A percentile compares a stretch with the other conserved stretches of the same genome.
phyloP scores from a whole-genome alignment of 2,797 vertebrate species.

The Dicrostonyx torquatus region DNA sequence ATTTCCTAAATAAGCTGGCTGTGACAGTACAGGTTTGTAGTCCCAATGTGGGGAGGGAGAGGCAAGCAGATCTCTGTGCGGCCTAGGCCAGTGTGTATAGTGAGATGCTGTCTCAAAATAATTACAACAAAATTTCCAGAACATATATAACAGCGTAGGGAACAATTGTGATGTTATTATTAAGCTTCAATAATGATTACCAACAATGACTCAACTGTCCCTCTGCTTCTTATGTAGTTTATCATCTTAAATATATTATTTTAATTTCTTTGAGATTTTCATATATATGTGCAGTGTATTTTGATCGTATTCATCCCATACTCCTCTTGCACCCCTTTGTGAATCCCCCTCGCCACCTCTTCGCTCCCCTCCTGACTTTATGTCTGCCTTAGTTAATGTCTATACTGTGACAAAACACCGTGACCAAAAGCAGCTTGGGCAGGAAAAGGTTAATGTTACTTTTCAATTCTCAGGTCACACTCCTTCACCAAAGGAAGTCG shows the following conservation, averaged over 20 bases:
- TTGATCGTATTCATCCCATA: background rate
- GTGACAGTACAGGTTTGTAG: background rate
- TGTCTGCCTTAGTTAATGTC: background rate
- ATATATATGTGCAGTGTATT: background rate
- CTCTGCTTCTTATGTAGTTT: background rate
- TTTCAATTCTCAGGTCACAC: background rate
- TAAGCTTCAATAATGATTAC: background rate
- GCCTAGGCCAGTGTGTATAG: background rate
- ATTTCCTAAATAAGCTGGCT: background rate
- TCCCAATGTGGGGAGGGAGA: background rate
- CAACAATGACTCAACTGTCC: fast-evolving
- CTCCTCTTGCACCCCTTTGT: background rate
- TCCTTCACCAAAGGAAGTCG: background rate
- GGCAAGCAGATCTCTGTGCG: background rate
- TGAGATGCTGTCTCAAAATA: background rate
- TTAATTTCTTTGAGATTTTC: background rate
- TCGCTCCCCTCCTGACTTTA: background rate
- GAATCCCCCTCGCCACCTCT: background rate
- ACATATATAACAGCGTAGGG: no score
- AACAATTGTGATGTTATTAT: fast-evolving
- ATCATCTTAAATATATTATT: background rate
- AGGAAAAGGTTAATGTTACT: background rate
- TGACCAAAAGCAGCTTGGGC: background rate
- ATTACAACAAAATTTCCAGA: background rate
- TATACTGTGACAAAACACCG: background rate